Percentiles rank a stretch among this genome's conserved stretches.
These are phyloP conservation scores for Synaphobranchus kaupii DNA, from an alignment of 2,797 vertebrate species.

Conservation along the genomic window DNA sequence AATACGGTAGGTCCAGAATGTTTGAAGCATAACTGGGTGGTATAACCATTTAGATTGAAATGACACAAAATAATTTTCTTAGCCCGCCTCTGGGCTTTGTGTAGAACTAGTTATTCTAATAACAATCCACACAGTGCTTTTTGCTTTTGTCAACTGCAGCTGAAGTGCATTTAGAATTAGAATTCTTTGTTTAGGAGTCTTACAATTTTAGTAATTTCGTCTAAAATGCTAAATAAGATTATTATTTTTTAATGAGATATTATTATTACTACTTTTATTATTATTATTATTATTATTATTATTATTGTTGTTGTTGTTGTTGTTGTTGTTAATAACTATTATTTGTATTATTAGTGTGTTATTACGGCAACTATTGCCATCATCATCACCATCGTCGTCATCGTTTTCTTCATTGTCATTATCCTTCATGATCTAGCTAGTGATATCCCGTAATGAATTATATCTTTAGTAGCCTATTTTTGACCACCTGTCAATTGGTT, in stretches of 20 bases:
- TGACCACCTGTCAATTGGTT: not conserved
- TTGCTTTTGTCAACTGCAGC: not conserved
- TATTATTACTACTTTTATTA: slow-evolving; percentile 12
- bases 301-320: not conserved
- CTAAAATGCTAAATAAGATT: not conserved
- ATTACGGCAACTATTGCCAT: not conserved
- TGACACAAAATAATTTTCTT: not conserved
- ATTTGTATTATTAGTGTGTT: too few relatives aligned
- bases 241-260: not conserved
- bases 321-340: not conserved
- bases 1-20: slow-evolving; percentile 19
- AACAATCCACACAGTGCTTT: not conserved
- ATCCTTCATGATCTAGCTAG: not conserved
- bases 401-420: not conserved
- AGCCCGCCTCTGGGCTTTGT: not conserved
- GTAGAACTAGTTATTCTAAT: not conserved
- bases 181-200: not conserved
- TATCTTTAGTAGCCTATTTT: not conserved
- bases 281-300: not conserved
- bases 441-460: not conserved
- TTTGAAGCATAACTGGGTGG: slow-evolving; percentile 25
- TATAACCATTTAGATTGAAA: slow-evolving; percentile 14
- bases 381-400: slow-evolving; percentile 6
- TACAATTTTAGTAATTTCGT: not conserved
- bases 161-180: not conserved